Conservation (phyloP, 64 coral and sea anemone species). For the Pocillopora damicornis region DNA sequence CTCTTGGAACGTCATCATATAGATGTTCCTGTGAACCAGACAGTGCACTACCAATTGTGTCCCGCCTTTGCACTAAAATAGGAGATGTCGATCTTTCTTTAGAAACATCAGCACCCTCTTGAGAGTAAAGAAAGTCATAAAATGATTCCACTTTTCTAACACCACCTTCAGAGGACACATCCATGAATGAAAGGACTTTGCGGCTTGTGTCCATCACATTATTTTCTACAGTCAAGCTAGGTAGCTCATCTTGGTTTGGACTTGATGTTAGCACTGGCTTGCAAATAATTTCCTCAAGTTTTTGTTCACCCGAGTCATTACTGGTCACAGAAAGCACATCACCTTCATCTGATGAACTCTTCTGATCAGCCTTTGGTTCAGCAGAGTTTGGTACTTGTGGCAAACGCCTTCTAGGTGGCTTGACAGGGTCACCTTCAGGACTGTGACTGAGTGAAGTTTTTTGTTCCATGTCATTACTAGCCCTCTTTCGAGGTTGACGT, state of each 20-base stretch:
- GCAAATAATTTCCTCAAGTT: conserved; percentile 37
- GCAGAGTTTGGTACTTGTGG: conserved; percentile 3
- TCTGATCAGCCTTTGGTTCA: not conserved
- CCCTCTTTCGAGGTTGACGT: conserved; percentile 7
- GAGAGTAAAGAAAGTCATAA: conserved; percentile 68
- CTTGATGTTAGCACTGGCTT: conserved; percentile 49
- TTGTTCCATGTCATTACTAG: conserved; percentile 1
- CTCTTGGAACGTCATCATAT: conserved; percentile 55
- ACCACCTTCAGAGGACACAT: conserved; percentile 20
- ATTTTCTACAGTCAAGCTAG: conserved; percentile 32
- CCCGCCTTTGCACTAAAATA: not conserved
- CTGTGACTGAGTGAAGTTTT: not conserved
- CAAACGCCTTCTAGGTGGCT: conserved; percentile 37
- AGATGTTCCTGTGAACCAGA: conserved; percentile 24
- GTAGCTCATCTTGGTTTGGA: conserved; percentile 41
- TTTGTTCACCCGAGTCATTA: not conserved
- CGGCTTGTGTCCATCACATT: conserved; percentile 19
- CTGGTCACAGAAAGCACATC: not conserved
- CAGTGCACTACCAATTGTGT: not conserved
- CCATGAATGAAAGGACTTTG: conserved; percentile 45
- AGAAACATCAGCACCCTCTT: not conserved
- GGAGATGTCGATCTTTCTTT: not conserved
- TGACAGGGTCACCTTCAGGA: conserved; percentile 34
- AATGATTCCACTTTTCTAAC: conserved; percentile 40
- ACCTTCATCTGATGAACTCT: not conserved